Base-by-base conservation (phyloP, 2,888 invertebrate species). In the Sialis fuliginosa region DNA sequence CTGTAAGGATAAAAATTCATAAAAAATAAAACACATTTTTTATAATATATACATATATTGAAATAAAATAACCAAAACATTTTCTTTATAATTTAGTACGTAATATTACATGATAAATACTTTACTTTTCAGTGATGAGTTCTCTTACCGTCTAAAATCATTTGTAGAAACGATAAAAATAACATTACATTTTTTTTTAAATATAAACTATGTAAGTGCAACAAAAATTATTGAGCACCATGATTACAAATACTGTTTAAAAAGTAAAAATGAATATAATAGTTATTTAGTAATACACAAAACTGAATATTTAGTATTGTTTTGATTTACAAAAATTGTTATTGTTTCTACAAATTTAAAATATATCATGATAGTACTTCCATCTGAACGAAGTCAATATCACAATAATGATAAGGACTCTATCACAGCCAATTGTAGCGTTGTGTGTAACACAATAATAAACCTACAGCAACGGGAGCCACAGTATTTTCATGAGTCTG, bases 371-470 rank as follows among this genome's bases (percentile, higher is more conserved):
- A 69, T 68, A 69, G 68, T 70, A 69, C 70, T 69, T 64, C 69
- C 69, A 68, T 69, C 68, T 66, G 66, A 63, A 65, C 64, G 69
- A 69, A 70, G 70, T 69, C 69, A 70, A 69, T 69, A 70, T 67
- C 69, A 68, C 67, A 66, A 61, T 59, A 62, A 57, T 63, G 67
- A 68, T 67, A 68, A 67, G 66, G 67, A 68, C 67, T 64, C 62
- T 66, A 67, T 68, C 67, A 68, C 67, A 68, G 67, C 62, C 65
- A 62, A 60, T 56, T 52, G 52, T 52, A 54, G 56, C 55, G 54
- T 54, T 54, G 22, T 22, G 22, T 22, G 22, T 22, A 22, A 22
- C 22, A 22, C 22, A 22, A 22, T 22, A 22, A 22, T 22, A 22
- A 22, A 22, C 22, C 22, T 22, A 22, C 22, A 22, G 22, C 22